phyloP scores from a whole-genome alignment of 2,888 invertebrate species.

The Gastrophysa polygoni region DNA sequence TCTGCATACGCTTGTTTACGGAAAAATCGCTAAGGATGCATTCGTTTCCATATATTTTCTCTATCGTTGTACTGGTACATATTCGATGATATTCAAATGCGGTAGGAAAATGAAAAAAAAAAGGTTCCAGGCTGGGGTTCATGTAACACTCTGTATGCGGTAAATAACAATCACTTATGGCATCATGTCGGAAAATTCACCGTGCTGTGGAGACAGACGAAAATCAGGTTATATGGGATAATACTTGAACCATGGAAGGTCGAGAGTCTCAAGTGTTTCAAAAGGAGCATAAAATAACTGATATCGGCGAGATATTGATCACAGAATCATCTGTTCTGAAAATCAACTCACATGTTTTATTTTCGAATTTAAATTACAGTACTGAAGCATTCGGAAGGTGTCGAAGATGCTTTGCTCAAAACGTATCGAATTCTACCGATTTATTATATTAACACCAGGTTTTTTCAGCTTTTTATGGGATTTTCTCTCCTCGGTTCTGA shows the following conservation, averaged over 20 bases:
- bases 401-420: no score
- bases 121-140: background rate
- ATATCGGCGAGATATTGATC: background rate
- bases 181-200: background rate
- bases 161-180: conserved; percentile 1
- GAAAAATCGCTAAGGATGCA: conserved; percentile 3
- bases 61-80: background rate
- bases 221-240: conserved; percentile 38
- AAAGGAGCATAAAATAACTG: background rate
- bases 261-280: conserved; percentile 28
- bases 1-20: conserved; percentile 22
- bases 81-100: background rate
- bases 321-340: no score
- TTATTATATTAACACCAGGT: no score
- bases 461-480: no score
- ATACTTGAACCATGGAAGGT: conserved; percentile 37
- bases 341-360: no score
- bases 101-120: background rate
- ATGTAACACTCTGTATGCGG: background rate
- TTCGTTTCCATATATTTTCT: background rate
- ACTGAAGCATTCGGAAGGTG: no score
- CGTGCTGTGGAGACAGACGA: conserved; percentile 30
- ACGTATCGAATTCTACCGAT: no score
- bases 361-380: no score
- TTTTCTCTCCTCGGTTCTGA: no score